Evolutionary conservation across 2,888 invertebrate genomes (phyloP).

Genomic region (Coleophora deauratella): DNA sequence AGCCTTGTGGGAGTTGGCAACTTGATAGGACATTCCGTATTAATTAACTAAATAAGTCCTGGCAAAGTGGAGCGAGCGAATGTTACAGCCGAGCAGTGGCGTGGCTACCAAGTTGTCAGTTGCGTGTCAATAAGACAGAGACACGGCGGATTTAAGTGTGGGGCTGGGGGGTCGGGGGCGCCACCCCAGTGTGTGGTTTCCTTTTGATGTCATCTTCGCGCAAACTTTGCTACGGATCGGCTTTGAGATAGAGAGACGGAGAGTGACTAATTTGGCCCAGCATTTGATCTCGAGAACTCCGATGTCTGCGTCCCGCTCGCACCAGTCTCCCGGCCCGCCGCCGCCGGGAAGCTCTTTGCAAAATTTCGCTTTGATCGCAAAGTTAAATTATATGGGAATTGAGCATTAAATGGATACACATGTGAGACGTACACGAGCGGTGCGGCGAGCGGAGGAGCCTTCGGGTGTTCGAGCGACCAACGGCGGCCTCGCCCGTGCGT

Average conservation of each 20-base stretch:
- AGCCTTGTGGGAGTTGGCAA: constrained; percentile 58
- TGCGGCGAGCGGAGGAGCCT: constrained; percentile 10
- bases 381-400: constrained; percentile 75
- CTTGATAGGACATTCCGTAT: constrained; percentile 71
- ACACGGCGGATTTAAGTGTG: constrained; percentile 67
- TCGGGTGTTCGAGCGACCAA: constrained; percentile 3
- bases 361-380: constrained; percentile 74
- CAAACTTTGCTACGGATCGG: constrained; percentile 75
- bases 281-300: constrained; percentile 72
- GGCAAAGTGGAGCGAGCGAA: constrained; percentile 54
- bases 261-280: constrained; percentile 75
- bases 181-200: constrained; percentile 74
- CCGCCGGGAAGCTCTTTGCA: constrained; percentile 71
- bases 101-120: constrained; percentile 56
- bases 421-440: constrained; percentile 35
- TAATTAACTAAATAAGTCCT: constrained; percentile 72
- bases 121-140: constrained; percentile 72
- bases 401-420: constrained; percentile 74
- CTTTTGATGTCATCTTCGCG: constrained; percentile 75
- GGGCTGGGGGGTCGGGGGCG: constrained; percentile 34
- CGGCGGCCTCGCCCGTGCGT: constrained; percentile 12
- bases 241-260: constrained; percentile 75
- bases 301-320: constrained; percentile 62
- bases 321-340: constrained; percentile 49
- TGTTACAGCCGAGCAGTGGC: constrained; percentile 34